Base-by-base conservation (phyloP, 2,888 invertebrate genomes). In the Ectemnius continuus region DNA sequence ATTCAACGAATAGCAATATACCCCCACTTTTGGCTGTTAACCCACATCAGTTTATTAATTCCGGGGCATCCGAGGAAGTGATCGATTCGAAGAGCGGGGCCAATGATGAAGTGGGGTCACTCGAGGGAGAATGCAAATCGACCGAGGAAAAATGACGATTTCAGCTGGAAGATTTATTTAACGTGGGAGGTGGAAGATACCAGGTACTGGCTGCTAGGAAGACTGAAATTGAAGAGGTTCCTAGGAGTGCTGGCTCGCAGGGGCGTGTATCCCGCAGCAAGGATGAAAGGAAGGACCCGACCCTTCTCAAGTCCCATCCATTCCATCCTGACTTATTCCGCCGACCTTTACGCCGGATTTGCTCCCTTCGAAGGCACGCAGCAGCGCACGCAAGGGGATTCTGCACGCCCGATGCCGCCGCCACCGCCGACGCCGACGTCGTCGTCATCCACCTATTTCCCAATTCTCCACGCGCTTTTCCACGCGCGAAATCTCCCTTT, bases 201-300 rank as follows among this genome's bases (percentile, higher is more conserved):
- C 78, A 74, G 72, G 59, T 73, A 79, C 72, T 74, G 75, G 23
- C 67, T 66, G 63, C 70, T 73, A 76, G 75, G 70, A 52, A 59
- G 36, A 23, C 52, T 57, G 36, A 77, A 74, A 69, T 72, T 67
- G 73, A 76, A 77, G 82, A 70, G 70, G 66, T 62, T 70, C 76
- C 62, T 70, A 64, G 67, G 26, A 67, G 61, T 52, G 52, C 16
- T 52, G 8, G 36, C 36, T 52, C 64, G 61, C 59, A 79, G 75
- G 76, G 84, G 84, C 79, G 81, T 85, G 73, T 81, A 79, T 78
- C 78, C 82, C 76, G 73, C 73, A 67, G 69, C 62, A 70, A 68
- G 75, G 85, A 81, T 85, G 76, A 84, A 85, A 84, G 80, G 74
- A 26, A 68, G 75, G 61, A 59, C 18, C 75, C 81, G 76, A 69